A percentile compares a stretch with the other conserved stretches of the same genome.
phyloP scores from a whole-genome alignment of 2,113 vertebrate genomes.

The Nicator chloris region DNA sequence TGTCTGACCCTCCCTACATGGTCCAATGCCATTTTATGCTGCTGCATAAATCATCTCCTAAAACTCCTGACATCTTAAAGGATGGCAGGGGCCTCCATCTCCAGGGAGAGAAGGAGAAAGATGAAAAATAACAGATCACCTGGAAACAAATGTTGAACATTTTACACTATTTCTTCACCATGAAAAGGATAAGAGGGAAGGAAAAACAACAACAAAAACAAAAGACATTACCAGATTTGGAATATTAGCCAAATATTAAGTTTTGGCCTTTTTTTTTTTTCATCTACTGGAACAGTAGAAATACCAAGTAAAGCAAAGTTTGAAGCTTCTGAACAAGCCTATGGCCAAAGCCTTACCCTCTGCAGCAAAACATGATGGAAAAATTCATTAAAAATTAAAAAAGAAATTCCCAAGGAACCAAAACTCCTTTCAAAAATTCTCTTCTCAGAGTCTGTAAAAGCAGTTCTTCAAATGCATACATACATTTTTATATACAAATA shows the following conservation, averaged over 20 bases:
- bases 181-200: neutral
- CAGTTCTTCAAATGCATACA: neutral
- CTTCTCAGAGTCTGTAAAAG: neutral
- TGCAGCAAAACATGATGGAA: neutral
- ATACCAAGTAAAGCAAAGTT: neutral
- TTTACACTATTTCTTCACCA: neutral
- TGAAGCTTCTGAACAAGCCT: neutral
- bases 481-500: neutral
- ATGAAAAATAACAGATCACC: slow-evolving; percentile 33
- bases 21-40: neutral
- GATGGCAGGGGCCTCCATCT: neutral
- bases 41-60: slow-evolving; percentile 27
- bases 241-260: no score
- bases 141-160: neutral
- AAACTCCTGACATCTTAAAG: slow-evolving; percentile 24
- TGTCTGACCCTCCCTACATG: neutral
- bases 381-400: neutral
- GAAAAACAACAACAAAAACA: neutral
- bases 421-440: neutral
- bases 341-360: neutral
- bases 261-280: neutral
- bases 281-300: neutral
- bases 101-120: neutral
- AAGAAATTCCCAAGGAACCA: neutral
- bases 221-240: neutral